phyloP scores from a whole-genome alignment of 1,140 invertebrate genomes.

The Caenorhabditis inopinata region DNA sequence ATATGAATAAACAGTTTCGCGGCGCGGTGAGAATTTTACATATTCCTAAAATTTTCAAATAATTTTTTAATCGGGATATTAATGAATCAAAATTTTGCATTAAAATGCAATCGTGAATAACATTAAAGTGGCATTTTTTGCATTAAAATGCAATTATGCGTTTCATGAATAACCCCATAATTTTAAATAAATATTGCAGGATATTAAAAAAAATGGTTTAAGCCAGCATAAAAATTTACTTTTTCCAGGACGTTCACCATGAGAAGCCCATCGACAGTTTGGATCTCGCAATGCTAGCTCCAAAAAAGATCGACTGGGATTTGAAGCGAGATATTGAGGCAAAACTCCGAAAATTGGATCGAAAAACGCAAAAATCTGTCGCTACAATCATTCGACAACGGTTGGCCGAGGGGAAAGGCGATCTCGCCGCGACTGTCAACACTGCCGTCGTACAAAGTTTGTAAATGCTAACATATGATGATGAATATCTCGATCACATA shows the following conservation, averaged over 20 bases:
- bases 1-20: too few relatives aligned
- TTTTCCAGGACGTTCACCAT: constrained; percentile 6
- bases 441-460: constrained; percentile 5
- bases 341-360: constrained; percentile 36
- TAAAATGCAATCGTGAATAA: too few relatives aligned
- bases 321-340: constrained; percentile 39
- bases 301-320: constrained; percentile 46
- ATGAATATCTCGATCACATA: too few relatives aligned
- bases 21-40: too few relatives aligned
- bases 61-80: too few relatives aligned
- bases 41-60: too few relatives aligned
- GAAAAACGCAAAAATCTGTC: constrained; percentile 34
- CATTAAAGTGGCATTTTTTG: too few relatives aligned
- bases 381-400: constrained; percentile 38
- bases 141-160: too few relatives aligned
- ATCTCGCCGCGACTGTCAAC: constrained; percentile 37
- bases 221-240: too few relatives aligned
- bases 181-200: too few relatives aligned
- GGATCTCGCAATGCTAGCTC: constrained; percentile 34
- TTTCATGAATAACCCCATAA: too few relatives aligned
- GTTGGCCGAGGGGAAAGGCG: constrained; percentile 29
- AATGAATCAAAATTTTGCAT: neutral
- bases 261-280: constrained; percentile 36
- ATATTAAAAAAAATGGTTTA: too few relatives aligned
- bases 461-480: neutral